phyloP scores from a whole-genome alignment of 2,888 invertebrate species.

The Polydrusus tereticollis region DNA sequence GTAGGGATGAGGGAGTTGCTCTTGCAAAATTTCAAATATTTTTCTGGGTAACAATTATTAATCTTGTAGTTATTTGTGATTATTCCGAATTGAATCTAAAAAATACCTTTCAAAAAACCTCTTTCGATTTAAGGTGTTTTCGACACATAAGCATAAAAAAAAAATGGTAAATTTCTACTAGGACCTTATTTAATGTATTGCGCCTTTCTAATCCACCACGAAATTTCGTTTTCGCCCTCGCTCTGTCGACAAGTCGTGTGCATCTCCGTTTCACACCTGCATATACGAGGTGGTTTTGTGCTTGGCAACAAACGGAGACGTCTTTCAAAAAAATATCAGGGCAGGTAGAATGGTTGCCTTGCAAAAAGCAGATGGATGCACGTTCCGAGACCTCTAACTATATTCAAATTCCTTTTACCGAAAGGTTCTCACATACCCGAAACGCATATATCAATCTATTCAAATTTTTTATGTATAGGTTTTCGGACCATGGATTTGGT shows the following conservation, averaged over 20 bases:
- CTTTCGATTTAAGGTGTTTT: too few species aligned
- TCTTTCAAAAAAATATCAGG: constrained; percentile 51
- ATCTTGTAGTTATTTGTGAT: too few species aligned
- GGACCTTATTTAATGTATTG: not conserved
- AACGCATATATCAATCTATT: constrained; percentile 49
- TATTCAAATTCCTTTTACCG: constrained; percentile 42
- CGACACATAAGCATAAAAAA: too few species aligned
- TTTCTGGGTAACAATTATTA: too few species aligned
- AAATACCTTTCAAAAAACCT: too few species aligned
- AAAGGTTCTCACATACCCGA: constrained; percentile 45
- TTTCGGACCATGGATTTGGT: constrained; percentile 40
- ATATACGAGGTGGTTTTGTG: constrained; percentile 52
- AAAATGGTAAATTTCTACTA: too few species aligned
- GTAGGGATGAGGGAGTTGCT: too few species aligned
- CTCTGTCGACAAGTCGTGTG: constrained; percentile 58
- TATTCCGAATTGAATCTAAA: too few species aligned
- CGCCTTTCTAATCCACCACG: constrained; percentile 10
- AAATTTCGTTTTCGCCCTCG: constrained; percentile 49
- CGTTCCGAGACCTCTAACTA: constrained; percentile 35
- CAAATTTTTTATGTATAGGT: constrained; percentile 47
- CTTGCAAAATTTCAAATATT: too few species aligned
- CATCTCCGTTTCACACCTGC: constrained; percentile 62
- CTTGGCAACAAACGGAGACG: constrained; percentile 53
- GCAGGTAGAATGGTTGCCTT: constrained; percentile 59
- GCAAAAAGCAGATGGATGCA: constrained; percentile 48